Evolutionary conservation across 2,113 vertebrate species (phyloP), one percentile per base, ranked within the genome.

Genomic region (Sapayoa aenigma): DNA sequence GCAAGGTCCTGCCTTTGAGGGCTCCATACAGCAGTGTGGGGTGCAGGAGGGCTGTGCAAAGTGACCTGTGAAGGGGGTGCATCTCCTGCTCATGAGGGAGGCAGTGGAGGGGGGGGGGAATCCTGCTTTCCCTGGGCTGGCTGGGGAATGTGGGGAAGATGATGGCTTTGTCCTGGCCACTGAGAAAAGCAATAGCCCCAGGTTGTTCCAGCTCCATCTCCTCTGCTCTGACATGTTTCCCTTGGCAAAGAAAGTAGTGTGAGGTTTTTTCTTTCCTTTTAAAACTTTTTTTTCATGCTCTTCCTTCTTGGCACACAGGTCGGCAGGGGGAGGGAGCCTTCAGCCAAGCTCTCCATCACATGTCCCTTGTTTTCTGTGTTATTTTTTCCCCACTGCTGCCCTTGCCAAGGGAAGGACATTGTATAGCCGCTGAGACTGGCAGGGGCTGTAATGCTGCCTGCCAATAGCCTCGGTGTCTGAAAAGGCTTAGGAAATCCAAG

Each of bases 341-440:
- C 63, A 88, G 93, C 93, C 87, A 71, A 84, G 83, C 90, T 96
- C 79, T 96, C 84, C 72, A 83, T 96, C 95, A 96, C 92, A 88
- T 33, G 52, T 74, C 88, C 87, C 94, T 95, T 96, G 90, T 60
- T 95, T 96, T 81, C 39, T 93, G 84, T 72, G 95, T 96, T 97
- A 93, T 95, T 95, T 95, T 94, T 93, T 89, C 91, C 93, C 94
- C 52, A 28, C 47, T 3, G 35, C 94, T 92, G 90, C 88, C 90
- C 90, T 94, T 96, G 93, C 95, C 90, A 96, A 95, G 80, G 88
- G 89, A 96, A 95, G 95, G 94, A 90, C 90, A 88, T 88, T 95
- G 90, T 94, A 23, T 63, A 88, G 92, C 95, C 1, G 22, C 87
- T 83, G 90, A 85, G 94, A 89, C 93, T 96, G 96, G 95, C 94